Conservation (phyloP, 2,888 invertebrate genomes). For the Autographa pulchrina region DNA sequence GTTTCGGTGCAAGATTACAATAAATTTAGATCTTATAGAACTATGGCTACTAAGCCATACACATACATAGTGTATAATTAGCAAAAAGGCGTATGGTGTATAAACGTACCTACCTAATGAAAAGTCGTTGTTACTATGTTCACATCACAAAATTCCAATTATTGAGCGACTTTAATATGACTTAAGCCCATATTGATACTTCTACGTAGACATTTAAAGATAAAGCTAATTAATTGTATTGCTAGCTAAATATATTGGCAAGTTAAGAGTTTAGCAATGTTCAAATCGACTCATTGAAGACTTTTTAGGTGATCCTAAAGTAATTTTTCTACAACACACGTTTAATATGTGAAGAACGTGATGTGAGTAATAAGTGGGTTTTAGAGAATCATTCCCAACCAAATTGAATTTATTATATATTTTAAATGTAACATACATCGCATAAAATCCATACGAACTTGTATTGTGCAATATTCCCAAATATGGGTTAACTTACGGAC, state of each 20-base stretch:
- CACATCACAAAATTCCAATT: not conserved
- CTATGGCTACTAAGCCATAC: not conserved
- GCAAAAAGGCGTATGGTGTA: not conserved
- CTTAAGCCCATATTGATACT: not conserved
- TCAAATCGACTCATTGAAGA: not conserved
- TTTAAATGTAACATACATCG: too few relatives aligned
- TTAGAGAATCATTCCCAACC: not conserved
- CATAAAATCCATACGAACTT: too few relatives aligned
- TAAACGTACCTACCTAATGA: not conserved
- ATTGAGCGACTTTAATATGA: slow-evolving; percentile 1
- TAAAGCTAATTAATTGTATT: not conserved
- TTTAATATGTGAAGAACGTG: not conserved
- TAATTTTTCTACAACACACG: not conserved
- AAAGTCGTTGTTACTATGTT: not conserved
- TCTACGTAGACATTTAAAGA: not conserved
- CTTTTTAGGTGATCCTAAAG: too few relatives aligned
- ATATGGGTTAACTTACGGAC: too few relatives aligned
- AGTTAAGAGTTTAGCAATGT: not conserved
- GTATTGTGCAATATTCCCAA: too few relatives aligned
- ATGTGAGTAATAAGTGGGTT: not conserved
- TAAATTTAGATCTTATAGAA: not conserved
- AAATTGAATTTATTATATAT: too few relatives aligned
- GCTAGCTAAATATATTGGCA: slow-evolving; percentile 5
- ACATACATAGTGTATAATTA: not conserved
- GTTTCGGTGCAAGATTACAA: not conserved